Base-by-base conservation (phyloP, 1,140 invertebrate species). In the Bursaphelenchus mucronatus region DNA sequence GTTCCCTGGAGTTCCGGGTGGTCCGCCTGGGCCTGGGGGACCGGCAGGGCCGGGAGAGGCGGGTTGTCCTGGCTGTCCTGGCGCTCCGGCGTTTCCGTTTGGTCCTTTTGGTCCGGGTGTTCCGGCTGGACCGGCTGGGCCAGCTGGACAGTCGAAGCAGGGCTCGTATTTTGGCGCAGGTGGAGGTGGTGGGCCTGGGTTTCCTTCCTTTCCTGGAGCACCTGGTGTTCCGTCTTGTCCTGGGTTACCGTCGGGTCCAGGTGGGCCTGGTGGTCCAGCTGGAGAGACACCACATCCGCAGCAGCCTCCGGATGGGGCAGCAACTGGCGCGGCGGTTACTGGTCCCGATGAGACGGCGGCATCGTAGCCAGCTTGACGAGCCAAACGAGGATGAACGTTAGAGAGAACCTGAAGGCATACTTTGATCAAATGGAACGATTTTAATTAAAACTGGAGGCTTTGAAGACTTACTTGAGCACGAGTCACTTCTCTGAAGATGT, bases 401-500 rank as follows among this genome's bases (percentile, higher is more conserved):
- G 71, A 63, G 44, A 64, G 19, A 13, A 64, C 63, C 61, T 62
- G 30, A 30, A 30, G 21, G 5, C 30, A 5, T 4, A 44, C 6
- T 9, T 61, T 9, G 15, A 3, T 58, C 8, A 44, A 61, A 40
- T 9, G 9, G 3, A 49, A n/a, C 9, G 40, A 15, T n/a, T n/a
- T 19, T 43, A 43, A 58, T n/a, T 6, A 41, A 6, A 41, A 54
- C 39, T 49, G 47, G 10, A 30, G 30, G 30, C 30, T 30, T 3
- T 30, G 30, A 30, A 30, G 5, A 30, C 30, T 3, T n/a, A 62
- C 73, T 67, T 74, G 74, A 45, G 71, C 76, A 11, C 71, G 74
- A 21, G 69, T 72, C 46, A 73, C 72, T 46, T 73, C 71, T 43
- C 58, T 40, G 73, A 72, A 73, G 41, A 73, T 76, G 74, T 66